Evolutionary conservation across 2,113 vertebrate genomes (phyloP).

Genomic region (Capreolus pygargus): DNA sequence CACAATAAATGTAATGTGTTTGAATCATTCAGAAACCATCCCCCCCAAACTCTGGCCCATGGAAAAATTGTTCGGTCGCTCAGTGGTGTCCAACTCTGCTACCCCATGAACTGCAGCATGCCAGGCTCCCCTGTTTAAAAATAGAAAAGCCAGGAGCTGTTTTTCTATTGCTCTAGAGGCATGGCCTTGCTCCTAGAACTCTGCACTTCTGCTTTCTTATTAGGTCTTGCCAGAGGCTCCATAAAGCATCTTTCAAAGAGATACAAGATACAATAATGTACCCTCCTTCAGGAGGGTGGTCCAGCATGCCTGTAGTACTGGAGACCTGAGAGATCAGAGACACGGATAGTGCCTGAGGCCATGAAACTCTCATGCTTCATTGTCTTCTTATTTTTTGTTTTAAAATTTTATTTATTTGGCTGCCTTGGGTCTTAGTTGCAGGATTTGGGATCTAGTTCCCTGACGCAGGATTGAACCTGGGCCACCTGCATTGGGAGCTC

Average conservation of each 20-base stretch:
- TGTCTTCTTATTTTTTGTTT: background rate
- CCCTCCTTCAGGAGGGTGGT: background rate
- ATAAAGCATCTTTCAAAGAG: background rate
- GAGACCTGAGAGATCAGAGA: background rate
- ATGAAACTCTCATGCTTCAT: background rate
- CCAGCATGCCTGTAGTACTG: background rate
- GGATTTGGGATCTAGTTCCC: background rate
- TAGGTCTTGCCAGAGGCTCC: background rate
- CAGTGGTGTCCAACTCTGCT: background rate
- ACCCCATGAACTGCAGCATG: background rate
- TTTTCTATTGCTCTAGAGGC: background rate
- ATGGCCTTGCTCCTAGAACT: background rate
- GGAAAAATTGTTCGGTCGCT: background rate
- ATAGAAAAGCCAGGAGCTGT: background rate
- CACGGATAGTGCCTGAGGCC: background rate
- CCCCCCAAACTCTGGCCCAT: background rate
- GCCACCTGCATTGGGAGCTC: background rate
- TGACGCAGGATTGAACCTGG: background rate
- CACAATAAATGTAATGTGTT: background rate
- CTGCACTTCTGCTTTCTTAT: background rate
- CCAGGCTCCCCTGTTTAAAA: background rate
- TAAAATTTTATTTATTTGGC: background rate
- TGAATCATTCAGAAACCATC: background rate
- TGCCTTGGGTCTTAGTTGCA: background rate
- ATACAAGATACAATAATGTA: background rate